phyloP scores from a whole-genome alignment of 2,888 invertebrate genomes.

The Calephelis perditalis region DNA sequence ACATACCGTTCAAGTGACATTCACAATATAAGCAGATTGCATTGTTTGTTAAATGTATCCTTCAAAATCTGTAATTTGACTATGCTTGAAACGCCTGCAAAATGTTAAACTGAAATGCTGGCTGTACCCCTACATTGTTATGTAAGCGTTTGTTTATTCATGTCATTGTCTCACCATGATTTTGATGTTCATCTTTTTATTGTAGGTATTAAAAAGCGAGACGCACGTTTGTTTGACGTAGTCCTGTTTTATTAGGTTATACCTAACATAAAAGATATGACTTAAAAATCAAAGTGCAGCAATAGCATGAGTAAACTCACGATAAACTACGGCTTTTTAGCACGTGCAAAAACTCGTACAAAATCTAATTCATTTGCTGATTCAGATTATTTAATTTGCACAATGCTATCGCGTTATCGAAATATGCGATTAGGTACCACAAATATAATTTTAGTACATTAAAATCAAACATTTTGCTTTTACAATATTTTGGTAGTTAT shows the following conservation, averaged over 20 bases:
- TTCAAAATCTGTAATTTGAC: background rate
- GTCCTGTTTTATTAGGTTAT: too few relatives aligned
- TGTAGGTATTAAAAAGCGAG: too few relatives aligned
- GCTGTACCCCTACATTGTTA: constrained; percentile 39
- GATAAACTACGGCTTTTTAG: constrained; percentile 38
- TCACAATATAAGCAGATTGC: background rate
- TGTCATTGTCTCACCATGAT: too few relatives aligned
- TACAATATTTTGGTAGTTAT: constrained; percentile 20
- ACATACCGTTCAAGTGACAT: too few relatives aligned
- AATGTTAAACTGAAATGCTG: constrained; percentile 37
- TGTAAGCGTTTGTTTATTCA: background rate
- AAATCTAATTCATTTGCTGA: constrained; percentile 38
- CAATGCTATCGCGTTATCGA: constrained; percentile 7
- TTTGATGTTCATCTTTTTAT: too few relatives aligned
- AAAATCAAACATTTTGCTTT: constrained; percentile 11
- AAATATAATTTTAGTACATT: constrained; percentile 8
- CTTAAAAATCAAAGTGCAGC: too few relatives aligned
- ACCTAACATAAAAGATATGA: too few relatives aligned
- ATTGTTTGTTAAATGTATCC: background rate
- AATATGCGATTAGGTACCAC: constrained; percentile 1
- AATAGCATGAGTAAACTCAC: too few relatives aligned
- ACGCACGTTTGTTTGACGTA: too few relatives aligned
- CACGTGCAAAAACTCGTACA: constrained; percentile 37
- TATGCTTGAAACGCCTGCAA: constrained; percentile 43
- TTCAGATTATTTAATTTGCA: constrained; percentile 14